Base-by-base conservation (phyloP, 1,140 invertebrate genomes). In the Danaus melanippus region DNA sequence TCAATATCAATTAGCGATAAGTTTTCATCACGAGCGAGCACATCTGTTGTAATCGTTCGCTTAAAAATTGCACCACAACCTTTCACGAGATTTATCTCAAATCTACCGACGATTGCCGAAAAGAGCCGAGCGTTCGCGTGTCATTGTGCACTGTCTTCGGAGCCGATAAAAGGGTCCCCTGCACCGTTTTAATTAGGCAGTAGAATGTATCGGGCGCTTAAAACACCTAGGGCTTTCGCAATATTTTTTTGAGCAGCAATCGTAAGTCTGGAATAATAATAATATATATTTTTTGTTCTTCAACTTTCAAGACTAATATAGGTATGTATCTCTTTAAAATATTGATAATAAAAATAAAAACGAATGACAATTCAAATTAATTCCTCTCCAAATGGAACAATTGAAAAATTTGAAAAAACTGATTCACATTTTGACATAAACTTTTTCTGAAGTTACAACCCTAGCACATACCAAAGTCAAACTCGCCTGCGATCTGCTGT, bases 171-270 rank as follows among this genome's bases (percentile, higher is more conserved):
- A 82, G 71, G 72, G 74, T 74, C 73, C 63, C 76, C 64, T 74
- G 77, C 62, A 79, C 79, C 74, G 79, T 84, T 84, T 86, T 84
- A 86, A 84, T 84, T 85, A 84, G 76, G 67, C 70, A 61, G 66
- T 69, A 70, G 64, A 74, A 78, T 75, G 73, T 81, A 75, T 75
- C 71, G 67, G 65, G 66, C 71, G 75, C 57, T 32, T 56, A 32
- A 46, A 21, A 39, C 9, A n/a, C 4, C 21, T 12, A 12, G 32
- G 40, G 40, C 21, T 49, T 15, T 49, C 32, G 12, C 32, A 49
- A 49, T 49, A 39, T 40, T 40, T 49, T 39, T 49, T 12, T 11
- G 39, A 39, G 40, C 17, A 12, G 39, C n/a, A 15, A 39, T 40
- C n/a, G n/a, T 49, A 65, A 40, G 46, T 10, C 4, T 12, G 46